phyloP scores from a whole-genome alignment of 2,113 vertebrate genomes.

The Rhagologus leucostigma region DNA sequence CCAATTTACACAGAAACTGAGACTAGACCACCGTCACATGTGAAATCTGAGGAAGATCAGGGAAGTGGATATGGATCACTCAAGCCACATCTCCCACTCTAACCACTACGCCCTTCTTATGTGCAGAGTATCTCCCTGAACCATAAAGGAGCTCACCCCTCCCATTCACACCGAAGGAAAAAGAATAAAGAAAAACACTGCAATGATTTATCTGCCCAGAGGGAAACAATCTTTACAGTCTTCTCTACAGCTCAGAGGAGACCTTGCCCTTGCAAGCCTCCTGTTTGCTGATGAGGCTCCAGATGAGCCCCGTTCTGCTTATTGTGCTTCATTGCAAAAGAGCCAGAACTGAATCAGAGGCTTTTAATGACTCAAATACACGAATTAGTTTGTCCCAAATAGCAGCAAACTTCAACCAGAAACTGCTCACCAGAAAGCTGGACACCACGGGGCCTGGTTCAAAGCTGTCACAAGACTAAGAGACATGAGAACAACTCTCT shows the following conservation, averaged over 20 bases:
- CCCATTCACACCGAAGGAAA: not conserved
- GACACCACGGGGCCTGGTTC: not conserved
- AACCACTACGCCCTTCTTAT: not conserved
- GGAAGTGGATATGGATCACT: not conserved
- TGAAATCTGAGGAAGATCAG: conserved; percentile 16
- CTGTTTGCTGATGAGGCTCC: conserved; percentile 57
- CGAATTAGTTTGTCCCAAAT: not conserved
- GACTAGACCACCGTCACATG: not conserved
- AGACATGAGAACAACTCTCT: not conserved
- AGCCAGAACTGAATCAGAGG: conserved; percentile 34
- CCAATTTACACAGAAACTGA: not conserved
- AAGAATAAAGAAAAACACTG: conserved; percentile 57
- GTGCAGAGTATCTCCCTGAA: not conserved
- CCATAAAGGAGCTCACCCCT: conserved; percentile 4
- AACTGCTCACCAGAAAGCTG: not conserved
- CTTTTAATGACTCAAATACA: not conserved
- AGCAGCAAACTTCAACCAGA: not conserved
- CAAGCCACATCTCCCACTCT: not conserved
- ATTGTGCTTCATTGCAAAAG: not conserved
- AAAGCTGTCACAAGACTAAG: not conserved
- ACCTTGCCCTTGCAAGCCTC: conserved; percentile 56
- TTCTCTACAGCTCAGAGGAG: conserved; percentile 52
- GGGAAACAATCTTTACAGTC: conserved; percentile 45
- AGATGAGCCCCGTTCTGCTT: not conserved
- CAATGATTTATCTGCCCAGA: conserved; percentile 61